These are phyloP conservation scores for Apodemus sylvaticus DNA, from an alignment of 2,113 vertebrate genomes.

Conservation along the genomic window DNA sequence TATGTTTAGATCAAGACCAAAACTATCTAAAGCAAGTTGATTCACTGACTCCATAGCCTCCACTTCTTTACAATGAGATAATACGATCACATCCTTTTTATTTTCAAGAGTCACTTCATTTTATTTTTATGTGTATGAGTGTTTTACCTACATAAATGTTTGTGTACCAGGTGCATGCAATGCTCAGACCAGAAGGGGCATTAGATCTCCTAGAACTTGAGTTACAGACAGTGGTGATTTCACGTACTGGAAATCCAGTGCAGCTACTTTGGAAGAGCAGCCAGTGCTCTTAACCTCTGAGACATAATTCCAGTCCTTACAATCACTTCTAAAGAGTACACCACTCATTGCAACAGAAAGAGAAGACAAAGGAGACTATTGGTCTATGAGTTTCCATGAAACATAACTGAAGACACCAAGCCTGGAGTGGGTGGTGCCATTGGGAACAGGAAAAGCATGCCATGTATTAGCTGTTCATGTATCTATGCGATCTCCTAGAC, in stretches of 20 bases:
- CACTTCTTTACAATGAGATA: background rate
- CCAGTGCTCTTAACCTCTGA: background rate
- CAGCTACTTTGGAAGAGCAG: background rate
- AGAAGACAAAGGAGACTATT: background rate
- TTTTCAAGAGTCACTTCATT: background rate
- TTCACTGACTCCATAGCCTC: slow-evolving; percentile 1
- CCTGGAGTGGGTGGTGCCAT: background rate
- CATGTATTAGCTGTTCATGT: background rate
- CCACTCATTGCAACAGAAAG: background rate
- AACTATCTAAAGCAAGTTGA: background rate
- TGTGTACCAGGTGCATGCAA: background rate
- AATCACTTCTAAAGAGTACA: background rate
- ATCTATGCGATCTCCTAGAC: background rate
- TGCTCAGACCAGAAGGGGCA: background rate
- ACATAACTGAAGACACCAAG: background rate
- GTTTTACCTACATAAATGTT: background rate
- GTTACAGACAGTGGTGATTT: too few relatives aligned
- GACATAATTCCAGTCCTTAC: too few relatives aligned
- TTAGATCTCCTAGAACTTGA: background rate
- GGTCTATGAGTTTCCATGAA: background rate
- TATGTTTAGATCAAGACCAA: background rate
- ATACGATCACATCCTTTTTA: background rate
- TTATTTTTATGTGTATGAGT: background rate
- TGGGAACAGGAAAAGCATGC: background rate
- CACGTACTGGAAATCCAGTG: background rate